These are phyloP conservation scores for Fragum whitleyi DNA, from an alignment of 2,888 invertebrate genomes.

Conservation along the genomic window DNA sequence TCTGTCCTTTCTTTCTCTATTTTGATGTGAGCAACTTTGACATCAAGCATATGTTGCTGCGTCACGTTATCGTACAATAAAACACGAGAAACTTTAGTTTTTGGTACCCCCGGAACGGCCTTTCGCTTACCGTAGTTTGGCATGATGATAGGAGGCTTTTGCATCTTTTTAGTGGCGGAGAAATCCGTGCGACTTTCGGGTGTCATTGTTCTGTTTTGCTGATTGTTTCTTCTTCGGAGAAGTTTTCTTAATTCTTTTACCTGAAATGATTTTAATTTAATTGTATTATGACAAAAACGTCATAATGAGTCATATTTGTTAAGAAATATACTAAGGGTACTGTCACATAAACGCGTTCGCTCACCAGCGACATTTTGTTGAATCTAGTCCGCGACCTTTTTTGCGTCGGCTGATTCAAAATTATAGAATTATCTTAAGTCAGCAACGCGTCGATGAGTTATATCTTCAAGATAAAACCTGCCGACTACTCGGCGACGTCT, in stretches of 20 bases:
- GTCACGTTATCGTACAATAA: constrained; percentile 81
- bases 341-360: background rate
- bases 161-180: constrained; percentile 71
- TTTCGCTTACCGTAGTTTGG: constrained; percentile 79
- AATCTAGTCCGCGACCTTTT: too few relatives aligned
- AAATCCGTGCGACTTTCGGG: constrained; percentile 20
- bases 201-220: background rate
- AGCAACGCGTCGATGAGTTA: too few relatives aligned
- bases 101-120: constrained; percentile 69
- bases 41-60: constrained; percentile 80
- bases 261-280: too few relatives aligned
- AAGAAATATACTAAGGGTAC: background rate
- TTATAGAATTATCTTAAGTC: too few relatives aligned
- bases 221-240: background rate
- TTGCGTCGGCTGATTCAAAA: too few relatives aligned
- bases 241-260: background rate
- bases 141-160: constrained; percentile 76
- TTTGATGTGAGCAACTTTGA: constrained; percentile 73
- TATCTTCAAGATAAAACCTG: too few relatives aligned
- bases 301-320: background rate
- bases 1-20: constrained; percentile 71
- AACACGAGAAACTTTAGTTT: constrained; percentile 77
- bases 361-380: background rate
- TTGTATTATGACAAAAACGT: background rate
- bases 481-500: too few relatives aligned